Conservation (phyloP, 1,140 invertebrate genomes). For the Probaryconus sp. region DNA sequence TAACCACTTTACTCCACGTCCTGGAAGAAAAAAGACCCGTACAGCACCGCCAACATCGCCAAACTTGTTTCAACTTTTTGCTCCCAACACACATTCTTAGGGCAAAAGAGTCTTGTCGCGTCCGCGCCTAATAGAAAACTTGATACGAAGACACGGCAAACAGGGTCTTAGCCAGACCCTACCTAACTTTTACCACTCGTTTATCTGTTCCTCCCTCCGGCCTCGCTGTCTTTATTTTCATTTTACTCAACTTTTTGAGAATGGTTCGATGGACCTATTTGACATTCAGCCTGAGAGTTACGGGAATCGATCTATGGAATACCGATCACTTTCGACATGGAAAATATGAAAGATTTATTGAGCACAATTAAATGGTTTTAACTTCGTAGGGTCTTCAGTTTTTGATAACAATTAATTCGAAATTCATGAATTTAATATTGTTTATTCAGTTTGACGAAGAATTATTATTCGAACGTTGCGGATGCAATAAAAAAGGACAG, state of each 20-base stretch:
- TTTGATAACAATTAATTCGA: too few species aligned
- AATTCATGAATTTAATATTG: too few species aligned
- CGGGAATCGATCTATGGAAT: too few species aligned
- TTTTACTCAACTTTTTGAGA: slow-evolving; percentile 28
- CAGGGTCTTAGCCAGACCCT: slow-evolving; percentile 16
- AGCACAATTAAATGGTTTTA: too few species aligned
- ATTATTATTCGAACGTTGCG: too few species aligned
- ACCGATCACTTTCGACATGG: too few species aligned
- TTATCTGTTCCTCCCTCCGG: slow-evolving; percentile 45
- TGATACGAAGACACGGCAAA: slow-evolving; percentile 30
- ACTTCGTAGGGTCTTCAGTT: too few species aligned
- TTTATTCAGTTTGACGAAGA: too few species aligned
- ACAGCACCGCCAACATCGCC: slow-evolving; percentile 17
- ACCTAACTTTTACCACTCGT: slow-evolving; percentile 37
- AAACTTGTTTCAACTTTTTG: slow-evolving; percentile 59
- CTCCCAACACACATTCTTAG: slow-evolving; percentile 41
- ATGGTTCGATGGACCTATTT: too few species aligned
- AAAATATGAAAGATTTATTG: too few species aligned
- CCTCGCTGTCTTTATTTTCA: slow-evolving; percentile 41
- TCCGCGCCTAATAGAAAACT: slow-evolving; percentile 54
- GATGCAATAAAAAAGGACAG: too few species aligned
- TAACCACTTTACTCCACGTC: slow-evolving; percentile 62
- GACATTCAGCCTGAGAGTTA: too few species aligned
- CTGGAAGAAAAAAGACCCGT: slow-evolving; percentile 44
- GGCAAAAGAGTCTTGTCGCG: slow-evolving; percentile 30